Conservation (phyloP, 1,140 invertebrate genomes). For the Pseudomyrmex sp. region DNA sequence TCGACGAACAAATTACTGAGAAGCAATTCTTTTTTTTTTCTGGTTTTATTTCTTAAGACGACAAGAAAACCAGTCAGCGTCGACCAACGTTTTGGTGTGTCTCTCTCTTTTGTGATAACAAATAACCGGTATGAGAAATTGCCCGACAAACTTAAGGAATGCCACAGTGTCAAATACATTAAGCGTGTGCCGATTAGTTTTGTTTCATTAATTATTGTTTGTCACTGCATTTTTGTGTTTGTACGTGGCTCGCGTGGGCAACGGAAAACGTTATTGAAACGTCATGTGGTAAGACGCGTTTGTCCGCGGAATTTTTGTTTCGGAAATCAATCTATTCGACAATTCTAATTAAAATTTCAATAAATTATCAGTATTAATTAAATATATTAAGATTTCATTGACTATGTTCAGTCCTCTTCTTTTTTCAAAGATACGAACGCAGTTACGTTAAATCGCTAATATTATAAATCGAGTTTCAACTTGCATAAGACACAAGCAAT, state of each 20-base stretch:
- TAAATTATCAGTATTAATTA: not conserved
- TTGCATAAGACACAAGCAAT: not conserved
- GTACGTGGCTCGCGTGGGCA: not conserved
- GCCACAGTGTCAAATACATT: slow-evolving; percentile 51
- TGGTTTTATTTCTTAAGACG: too few relatives aligned
- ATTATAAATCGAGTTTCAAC: not conserved
- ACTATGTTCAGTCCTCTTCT: too few relatives aligned
- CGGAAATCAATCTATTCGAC: slow-evolving; percentile 27
- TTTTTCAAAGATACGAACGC: not conserved
- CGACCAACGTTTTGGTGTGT: slow-evolving; percentile 62
- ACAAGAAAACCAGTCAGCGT: slow-evolving; percentile 28
- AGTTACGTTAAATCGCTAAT: not conserved
- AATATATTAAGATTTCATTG: too few relatives aligned
- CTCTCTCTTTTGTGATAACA: slow-evolving; percentile 37
- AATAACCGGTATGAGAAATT: slow-evolving; percentile 68
- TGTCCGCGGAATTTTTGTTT: too few relatives aligned
- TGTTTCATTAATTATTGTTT: slow-evolving; percentile 34
- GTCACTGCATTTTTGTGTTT: not conserved
- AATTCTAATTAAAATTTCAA: slow-evolving; percentile 8
- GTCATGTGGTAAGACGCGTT: not conserved
- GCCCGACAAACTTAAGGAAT: slow-evolving; percentile 71
- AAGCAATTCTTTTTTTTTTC: not conserved
- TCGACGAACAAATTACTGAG: not conserved
- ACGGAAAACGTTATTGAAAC: slow-evolving; percentile 32
- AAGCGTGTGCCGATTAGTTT: slow-evolving; percentile 25